phyloP scores from a whole-genome alignment of 1,140 invertebrate species.

The Drosophila navojoa region DNA sequence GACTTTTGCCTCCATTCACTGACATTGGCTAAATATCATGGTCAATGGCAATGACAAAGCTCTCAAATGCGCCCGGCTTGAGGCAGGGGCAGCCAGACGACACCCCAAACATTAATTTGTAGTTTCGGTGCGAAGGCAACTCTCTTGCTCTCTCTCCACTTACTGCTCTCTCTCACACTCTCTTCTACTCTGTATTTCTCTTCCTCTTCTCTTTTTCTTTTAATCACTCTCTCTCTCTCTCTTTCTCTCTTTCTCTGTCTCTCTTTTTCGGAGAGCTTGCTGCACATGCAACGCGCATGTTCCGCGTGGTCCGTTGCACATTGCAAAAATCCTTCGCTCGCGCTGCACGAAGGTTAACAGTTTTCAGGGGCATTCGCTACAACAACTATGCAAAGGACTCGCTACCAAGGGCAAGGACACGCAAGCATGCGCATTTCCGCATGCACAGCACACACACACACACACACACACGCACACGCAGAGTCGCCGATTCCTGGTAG shows the following conservation, averaged over 20 bases:
- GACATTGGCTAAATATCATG: constrained; percentile 65
- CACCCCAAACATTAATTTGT: constrained; percentile 44
- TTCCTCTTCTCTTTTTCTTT: not conserved
- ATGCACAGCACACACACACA: constrained; percentile 26
- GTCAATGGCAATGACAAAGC: constrained; percentile 66
- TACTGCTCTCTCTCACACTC: constrained; percentile 3
- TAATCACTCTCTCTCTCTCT: not conserved
- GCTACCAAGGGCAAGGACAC: constrained; percentile 81
- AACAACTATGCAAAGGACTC: constrained; percentile 32
- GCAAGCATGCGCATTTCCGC: constrained; percentile 81
- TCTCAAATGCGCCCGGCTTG: constrained; percentile 50
- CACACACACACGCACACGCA: not conserved
- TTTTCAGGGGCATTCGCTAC: constrained; percentile 72
- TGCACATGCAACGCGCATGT: constrained; percentile 66
- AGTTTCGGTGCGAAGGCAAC: constrained; percentile 13
- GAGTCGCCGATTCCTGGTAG: constrained; percentile 7
- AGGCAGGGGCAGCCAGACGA: constrained; percentile 70
- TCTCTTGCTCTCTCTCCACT: not conserved
- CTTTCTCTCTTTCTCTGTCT: not conserved
- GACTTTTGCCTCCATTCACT: constrained; percentile 21
- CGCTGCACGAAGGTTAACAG: constrained; percentile 77
- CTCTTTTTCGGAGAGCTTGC: constrained; percentile 20
- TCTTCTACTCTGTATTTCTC: constrained; percentile 5
- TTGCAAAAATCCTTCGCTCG: constrained; percentile 45
- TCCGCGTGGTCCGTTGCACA: constrained; percentile 47